Evolutionary conservation across 2,888 invertebrate species (phyloP), one percentile per base, ranked within the genome.

Genomic region (Cheilosia variabilis): DNA sequence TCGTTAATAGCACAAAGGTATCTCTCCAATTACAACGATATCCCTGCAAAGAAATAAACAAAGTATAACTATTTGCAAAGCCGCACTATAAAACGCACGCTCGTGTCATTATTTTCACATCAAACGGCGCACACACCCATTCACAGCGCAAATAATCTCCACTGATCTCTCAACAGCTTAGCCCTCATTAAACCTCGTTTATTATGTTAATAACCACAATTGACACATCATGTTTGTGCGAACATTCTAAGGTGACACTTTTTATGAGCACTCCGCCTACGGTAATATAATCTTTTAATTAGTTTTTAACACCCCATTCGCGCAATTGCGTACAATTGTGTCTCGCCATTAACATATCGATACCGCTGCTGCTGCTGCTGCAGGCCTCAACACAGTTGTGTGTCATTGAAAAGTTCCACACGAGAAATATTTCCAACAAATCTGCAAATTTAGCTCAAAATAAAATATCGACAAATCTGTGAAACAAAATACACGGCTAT

Each of bases 401-500:
- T 53, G 27, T 53, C 15, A 53, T 66, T 66, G 43, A 53, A 27
- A 47, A 50, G 6, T 6, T 27, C 6, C 27, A 27, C 27, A 27
- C 5, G 27, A 6, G 6, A 27, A 27, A 27, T 27, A 27, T 27
- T 27, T 27, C 1, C 27, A 27, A 27, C 6, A 27, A 27, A 27
- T 27, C 7, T 27, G 27, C 27, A 27, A 27, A 6, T 27, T 6
- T 27, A 27, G 13, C 2, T 50, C 15, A 9, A 2, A 19, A 50
- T 22, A 24, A 50, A 52, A 15, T 15, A 52, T 1, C 19, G 9
- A 17, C 45, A 57, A 68, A 79, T 75, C 75, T 69, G 69, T 79
- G 79, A 65, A 50, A 73, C 63, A 63, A 69, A 82, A 76, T 43
- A 69, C 75, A 47, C 45, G 63, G 66, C 58, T 47, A 58, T 63